Conservation (phyloP, 2,113 vertebrate genomes). For the Ceyx margarethae region DNA sequence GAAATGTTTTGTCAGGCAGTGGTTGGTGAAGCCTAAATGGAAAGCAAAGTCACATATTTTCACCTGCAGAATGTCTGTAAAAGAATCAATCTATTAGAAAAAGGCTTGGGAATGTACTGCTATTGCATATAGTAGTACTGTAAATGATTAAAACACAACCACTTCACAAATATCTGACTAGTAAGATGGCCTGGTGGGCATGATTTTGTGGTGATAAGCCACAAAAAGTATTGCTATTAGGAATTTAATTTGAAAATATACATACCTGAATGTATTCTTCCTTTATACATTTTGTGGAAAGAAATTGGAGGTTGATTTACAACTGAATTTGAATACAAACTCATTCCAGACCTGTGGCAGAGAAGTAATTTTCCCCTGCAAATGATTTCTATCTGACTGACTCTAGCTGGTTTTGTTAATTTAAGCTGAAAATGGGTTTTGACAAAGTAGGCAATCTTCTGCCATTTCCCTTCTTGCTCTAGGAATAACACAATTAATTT, state of each 20-base stretch:
- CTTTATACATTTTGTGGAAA: not conserved
- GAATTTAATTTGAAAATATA: not conserved
- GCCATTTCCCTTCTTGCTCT: not conserved
- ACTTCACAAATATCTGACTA: not conserved
- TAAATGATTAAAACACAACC: not conserved
- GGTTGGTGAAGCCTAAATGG: not conserved
- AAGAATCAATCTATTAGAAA: not conserved
- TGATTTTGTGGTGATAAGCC: not conserved
- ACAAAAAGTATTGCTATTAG: not conserved
- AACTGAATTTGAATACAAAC: conserved; percentile 13
- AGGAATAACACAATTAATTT: not conserved
- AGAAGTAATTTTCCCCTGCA: conserved; percentile 5
- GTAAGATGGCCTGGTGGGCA: not conserved
- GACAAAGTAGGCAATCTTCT: not conserved
- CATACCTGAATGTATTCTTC: not conserved
- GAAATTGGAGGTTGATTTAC: not conserved
- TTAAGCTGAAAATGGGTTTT: not conserved
- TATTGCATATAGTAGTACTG: not conserved
- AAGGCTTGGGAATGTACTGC: not conserved
- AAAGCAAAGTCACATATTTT: not conserved
- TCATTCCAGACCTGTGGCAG: not conserved
- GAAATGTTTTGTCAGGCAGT: not conserved
- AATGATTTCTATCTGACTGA: not conserved
- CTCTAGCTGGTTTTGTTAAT: not conserved
- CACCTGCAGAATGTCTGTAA: not conserved